Base-by-base conservation (phyloP, 1,140 invertebrate genomes). In the Ditylenchus dipsaci region DNA sequence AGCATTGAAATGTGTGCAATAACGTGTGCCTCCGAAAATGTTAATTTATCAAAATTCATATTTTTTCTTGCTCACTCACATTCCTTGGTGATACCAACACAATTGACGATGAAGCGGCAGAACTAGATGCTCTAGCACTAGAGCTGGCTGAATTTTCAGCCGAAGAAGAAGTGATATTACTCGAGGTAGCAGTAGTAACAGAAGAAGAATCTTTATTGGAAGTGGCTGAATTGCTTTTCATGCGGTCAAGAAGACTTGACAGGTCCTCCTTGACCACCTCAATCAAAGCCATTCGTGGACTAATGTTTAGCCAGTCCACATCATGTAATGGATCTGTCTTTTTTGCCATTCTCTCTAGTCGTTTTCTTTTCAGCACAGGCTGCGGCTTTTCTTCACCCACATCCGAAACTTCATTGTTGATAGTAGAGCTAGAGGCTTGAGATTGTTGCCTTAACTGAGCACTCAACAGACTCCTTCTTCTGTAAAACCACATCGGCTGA, bases 241-340 rank as follows among this genome's bases (percentile, higher is more conserved):
- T 3, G 33, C 11, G 33, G 3, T 38, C 33, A 38, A 38, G 11
- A 3, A 38, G 33, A 38, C 3, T 11, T 5, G 33, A 11, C 33
- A 38, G 11, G 33, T 74, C 73, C 1, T 65, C 58, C 59, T 67
- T 27, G 66, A 69, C 63, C 17, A 70, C 61, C 17, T 78, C 70
- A 33, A 76, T 70, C 9, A 76, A 26, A 13, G 64, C 61, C 19
- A 72, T 63, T 42, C 79, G 26, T 19, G 79, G 79, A 26, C 73
- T 77, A 5, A 81, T 67, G 49, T 82, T 78, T 23, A 81, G 65
- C 79, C 79, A 81, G 38, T 77, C 81, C 26, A 82, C 63, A 3
- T 38, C 33, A 38, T 38, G 33, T 65, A 82, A 53, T 13, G 80
- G 80, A 45, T 81, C 77, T 42, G 68, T 62, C 23, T 63, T 61